Evolutionary conservation across 92 coral and sea anemone genomes (phyloP).

Genomic region (Pocillopora grandis): DNA sequence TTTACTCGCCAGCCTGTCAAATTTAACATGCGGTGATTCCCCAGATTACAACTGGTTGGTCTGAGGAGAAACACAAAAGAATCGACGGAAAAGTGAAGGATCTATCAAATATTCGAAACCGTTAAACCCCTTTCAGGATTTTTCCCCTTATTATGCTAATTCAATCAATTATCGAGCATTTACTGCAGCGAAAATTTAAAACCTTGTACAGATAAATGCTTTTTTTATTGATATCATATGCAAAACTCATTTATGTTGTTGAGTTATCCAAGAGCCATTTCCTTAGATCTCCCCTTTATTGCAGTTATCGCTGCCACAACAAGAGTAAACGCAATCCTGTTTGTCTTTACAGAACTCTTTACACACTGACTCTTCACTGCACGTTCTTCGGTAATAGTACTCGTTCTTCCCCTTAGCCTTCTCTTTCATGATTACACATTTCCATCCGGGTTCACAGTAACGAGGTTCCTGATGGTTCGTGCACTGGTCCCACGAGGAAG

Average conservation of each 20-base stretch:
- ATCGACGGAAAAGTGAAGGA: no score
- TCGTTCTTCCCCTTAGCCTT: slow-evolving; percentile 33
- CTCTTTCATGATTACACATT: slow-evolving; percentile 46
- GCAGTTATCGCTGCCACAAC: slow-evolving; percentile 54
- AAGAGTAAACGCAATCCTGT: slow-evolving; percentile 30
- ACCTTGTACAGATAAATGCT: background rate
- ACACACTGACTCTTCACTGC: slow-evolving; percentile 53
- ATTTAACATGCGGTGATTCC: no score
- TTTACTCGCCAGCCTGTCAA: no score
- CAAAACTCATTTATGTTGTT: background rate
- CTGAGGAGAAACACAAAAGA: no score
- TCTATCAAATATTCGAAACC: no score
- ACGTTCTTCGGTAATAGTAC: slow-evolving; percentile 45
- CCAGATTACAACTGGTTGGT: no score
- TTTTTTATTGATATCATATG: background rate
- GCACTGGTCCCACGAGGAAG: slow-evolving; percentile 39
- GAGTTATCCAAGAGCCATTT: background rate
- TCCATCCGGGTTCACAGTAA: slow-evolving; percentile 49
- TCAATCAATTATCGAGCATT: no score
- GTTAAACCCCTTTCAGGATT: no score
- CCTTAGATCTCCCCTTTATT: slow-evolving; percentile 19
- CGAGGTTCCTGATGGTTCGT: background rate
- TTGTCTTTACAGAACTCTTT: slow-evolving; percentile 49
- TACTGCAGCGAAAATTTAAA: background rate
- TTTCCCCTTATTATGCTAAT: no score